Base-by-base conservation (phyloP, 1,140 invertebrate genomes). In the Scaptomyza hsui region DNA sequence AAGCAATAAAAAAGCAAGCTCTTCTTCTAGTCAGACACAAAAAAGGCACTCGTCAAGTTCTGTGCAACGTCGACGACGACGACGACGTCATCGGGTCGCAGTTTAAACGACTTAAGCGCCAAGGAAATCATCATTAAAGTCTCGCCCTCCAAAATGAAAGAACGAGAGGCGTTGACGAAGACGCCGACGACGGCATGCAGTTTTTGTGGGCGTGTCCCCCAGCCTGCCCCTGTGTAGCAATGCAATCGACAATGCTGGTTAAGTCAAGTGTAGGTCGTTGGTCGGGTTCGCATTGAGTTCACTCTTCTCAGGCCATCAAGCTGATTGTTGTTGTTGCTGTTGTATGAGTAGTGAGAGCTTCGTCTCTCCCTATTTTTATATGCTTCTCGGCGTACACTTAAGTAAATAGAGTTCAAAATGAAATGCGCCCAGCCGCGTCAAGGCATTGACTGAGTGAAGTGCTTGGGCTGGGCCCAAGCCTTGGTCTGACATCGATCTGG, bases 171-270 rank as follows among this genome's bases (percentile, higher is more conserved):
- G 67, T 70, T 26, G 55, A 53, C 52, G 53, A 37, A 19, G 55
- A 53, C 52, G 53, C n/a, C 32, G 32, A 26, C 10, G 47, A 26
- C n/a, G 47, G n/a, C 45, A 56, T 73, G 70, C 70, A 68, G 49
- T 69, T 69, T 42, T 57, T 64, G 65, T 55, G 72, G 65, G 63
- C 61, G 67, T 72, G 61, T 18, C 6, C 19, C 37, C 32, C n/a
- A n/a, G 24, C 42, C 32, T n/a, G 32, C 24, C 19, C 15, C 29
- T 24, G 29, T 2, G 52, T 51, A 61, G 52, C 74, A 60, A 60
- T 86, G 78, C 81, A 82, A 89, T 89, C 86, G 86, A 89, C 86
- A 89, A 89, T 89, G 86, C 86, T 89, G 86, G 86, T 89, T 89
- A 89, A 89, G 86, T 89, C 86, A 89, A 89, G 86, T 89, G 78